A percentile compares a stretch with the other conserved stretches of the same genome.
Evolutionary conservation across 2,797 vertebrate species (phyloP).

Genomic region (Forpus xanthops): DNA sequence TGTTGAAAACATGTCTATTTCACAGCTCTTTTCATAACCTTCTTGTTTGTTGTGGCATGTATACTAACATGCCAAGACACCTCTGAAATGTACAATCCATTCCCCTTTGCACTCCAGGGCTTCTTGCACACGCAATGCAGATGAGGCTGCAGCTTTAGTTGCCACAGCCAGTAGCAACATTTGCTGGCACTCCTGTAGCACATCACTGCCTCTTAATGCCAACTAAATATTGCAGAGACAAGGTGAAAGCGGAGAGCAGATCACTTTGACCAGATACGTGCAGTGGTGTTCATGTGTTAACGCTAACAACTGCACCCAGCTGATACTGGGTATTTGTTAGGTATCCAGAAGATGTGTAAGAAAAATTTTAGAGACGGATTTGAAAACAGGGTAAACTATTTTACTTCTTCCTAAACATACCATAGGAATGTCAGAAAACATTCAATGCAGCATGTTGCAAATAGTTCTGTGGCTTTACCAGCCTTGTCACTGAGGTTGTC

Average conservation of each 20-base stretch:
- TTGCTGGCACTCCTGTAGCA: fast-evolving
- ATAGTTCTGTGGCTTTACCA: background rate
- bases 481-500: background rate
- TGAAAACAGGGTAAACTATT: background rate
- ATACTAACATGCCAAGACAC: fast-evolving
- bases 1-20: background rate
- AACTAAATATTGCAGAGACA: fast-evolving
- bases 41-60: fast-evolving
- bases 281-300: fast-evolving
- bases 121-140: fast-evolving
- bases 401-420: background rate
- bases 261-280: background rate
- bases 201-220: fast-evolving
- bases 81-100: background rate
- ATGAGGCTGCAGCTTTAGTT: background rate
- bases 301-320: fast-evolving
- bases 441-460: fast-evolving
- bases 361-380: background rate
- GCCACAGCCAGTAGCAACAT: background rate
- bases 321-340: background rate
- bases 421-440: background rate
- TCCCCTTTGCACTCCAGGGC: background rate
- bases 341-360: background rate
- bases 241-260: fast-evolving
- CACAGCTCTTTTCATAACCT: background rate